phyloP scores from a whole-genome alignment of 1,140 invertebrate genomes.

The Aplysia californica region DNA sequence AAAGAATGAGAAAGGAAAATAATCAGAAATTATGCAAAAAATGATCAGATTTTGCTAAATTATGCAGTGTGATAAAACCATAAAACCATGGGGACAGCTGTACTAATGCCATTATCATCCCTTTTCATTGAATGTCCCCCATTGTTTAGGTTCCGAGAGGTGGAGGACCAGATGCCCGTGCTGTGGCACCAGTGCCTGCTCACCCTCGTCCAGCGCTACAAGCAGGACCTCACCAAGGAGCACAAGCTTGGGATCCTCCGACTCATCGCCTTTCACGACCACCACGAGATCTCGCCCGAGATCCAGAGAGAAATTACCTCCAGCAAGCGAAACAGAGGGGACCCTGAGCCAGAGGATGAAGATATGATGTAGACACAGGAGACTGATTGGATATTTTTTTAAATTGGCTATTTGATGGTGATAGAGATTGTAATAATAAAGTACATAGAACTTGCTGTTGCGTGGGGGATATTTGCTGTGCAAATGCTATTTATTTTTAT shows the following conservation, averaged over 20 bases:
- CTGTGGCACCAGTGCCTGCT: constrained; percentile 97
- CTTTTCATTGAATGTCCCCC: neutral
- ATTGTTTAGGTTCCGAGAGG: constrained; percentile 85
- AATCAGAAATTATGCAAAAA: too few relatives aligned
- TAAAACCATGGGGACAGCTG: too few relatives aligned
- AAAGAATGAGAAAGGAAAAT: too few relatives aligned
- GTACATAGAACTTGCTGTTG: too few relatives aligned
- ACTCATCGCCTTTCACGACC: constrained; percentile 81
- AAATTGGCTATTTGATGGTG: neutral
- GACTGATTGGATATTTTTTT: neutral
- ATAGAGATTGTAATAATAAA: neutral
- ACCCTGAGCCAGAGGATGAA: constrained; percentile 19
- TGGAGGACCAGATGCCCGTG: constrained; percentile 88
- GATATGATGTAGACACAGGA: too few relatives aligned
- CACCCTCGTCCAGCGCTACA: constrained; percentile 95
- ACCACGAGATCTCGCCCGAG: constrained; percentile 86
- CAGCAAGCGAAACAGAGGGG: constrained; percentile 21
- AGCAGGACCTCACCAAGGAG: constrained; percentile 92
- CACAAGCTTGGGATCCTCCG: constrained; percentile 88
- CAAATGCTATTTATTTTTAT: too few relatives aligned
- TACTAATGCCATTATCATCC: too few relatives aligned
- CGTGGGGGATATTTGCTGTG: too few relatives aligned
- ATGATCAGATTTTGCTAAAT: too few relatives aligned
- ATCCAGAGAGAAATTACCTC: constrained; percentile 78
- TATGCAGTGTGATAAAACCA: too few relatives aligned